These are phyloP conservation scores for Falco biarmicus DNA, from an alignment of 2,797 vertebrate species.

Conservation along the genomic window DNA sequence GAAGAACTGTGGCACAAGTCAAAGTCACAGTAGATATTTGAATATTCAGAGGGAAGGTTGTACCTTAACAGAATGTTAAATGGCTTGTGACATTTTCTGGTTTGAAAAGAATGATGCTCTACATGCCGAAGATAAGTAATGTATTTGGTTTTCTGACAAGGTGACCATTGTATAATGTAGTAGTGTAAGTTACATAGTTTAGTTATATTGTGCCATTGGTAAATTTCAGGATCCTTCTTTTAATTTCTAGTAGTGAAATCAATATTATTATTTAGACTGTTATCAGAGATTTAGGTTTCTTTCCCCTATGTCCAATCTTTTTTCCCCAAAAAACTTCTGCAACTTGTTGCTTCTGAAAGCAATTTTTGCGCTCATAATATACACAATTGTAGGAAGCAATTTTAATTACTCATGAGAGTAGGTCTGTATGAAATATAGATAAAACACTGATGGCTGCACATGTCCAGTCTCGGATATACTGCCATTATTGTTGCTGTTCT, in stretches of 20 bases:
- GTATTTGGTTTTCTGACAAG: background rate
- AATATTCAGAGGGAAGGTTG: background rate
- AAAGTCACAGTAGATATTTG: slow-evolving; percentile 19
- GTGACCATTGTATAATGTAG: background rate
- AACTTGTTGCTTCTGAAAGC: background rate
- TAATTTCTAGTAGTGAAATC: background rate
- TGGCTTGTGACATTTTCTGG: background rate
- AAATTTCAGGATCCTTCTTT: background rate
- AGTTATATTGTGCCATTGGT: background rate
- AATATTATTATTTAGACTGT: background rate
- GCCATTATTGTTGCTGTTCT: background rate
- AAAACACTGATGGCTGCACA: background rate
- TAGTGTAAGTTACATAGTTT: background rate
- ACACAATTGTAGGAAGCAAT: background rate
- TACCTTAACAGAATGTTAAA: slow-evolving; percentile 8
- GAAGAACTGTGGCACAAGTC: slow-evolving; percentile 7
- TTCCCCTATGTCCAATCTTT: background rate
- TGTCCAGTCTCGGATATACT: background rate
- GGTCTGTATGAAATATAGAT: background rate
- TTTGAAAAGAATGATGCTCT: background rate
- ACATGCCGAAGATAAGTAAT: background rate
- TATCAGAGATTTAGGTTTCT: background rate
- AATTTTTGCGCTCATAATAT: background rate
- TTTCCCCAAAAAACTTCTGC: background rate
- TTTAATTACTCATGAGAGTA: background rate